These are phyloP conservation scores for Cygnus olor DNA, from an alignment of 2,797 vertebrate species.

Conservation along the genomic window DNA sequence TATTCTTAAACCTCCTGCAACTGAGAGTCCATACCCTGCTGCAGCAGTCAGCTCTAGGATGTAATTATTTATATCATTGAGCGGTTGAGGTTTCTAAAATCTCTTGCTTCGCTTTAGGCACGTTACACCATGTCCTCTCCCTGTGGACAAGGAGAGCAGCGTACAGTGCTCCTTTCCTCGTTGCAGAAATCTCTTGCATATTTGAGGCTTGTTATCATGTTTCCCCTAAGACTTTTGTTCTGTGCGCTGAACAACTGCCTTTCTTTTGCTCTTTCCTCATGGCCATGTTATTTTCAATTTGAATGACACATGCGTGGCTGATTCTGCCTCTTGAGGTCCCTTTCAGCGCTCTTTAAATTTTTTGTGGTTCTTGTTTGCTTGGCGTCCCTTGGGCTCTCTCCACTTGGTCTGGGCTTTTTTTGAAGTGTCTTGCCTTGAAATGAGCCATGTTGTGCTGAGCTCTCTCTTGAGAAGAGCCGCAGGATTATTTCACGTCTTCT, in stretches of 20 bases:
- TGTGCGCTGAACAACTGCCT: not conserved
- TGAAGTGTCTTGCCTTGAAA: not conserved
- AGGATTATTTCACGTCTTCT: not conserved
- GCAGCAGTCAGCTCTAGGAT: accelerated
- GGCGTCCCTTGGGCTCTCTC: not conserved
- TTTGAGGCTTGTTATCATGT: conserved; percentile 55
- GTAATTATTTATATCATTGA: not conserved
- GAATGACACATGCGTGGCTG: conserved; percentile 1
- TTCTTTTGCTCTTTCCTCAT: conserved; percentile 16
- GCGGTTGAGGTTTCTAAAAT: not conserved
- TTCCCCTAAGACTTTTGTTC: conserved; percentile 54
- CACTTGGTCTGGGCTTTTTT: not conserved
- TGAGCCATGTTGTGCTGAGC: not conserved
- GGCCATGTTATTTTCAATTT: conserved; percentile 54
- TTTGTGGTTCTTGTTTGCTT: conserved; percentile 19
- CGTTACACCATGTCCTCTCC: not conserved
- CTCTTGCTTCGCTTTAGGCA: conserved; percentile 8
- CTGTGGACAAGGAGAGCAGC: not conserved
- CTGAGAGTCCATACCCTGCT: not conserved
- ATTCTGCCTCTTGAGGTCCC: conserved; percentile 39
- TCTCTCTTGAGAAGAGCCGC: not conserved
- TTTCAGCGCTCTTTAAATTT: not conserved
- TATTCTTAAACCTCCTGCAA: not conserved
- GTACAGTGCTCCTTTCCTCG: conserved; percentile 26
- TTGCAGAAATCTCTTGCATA: conserved; percentile 45